Conservation (phyloP, 2,888 invertebrate species). For the Cetonia aurata region DNA sequence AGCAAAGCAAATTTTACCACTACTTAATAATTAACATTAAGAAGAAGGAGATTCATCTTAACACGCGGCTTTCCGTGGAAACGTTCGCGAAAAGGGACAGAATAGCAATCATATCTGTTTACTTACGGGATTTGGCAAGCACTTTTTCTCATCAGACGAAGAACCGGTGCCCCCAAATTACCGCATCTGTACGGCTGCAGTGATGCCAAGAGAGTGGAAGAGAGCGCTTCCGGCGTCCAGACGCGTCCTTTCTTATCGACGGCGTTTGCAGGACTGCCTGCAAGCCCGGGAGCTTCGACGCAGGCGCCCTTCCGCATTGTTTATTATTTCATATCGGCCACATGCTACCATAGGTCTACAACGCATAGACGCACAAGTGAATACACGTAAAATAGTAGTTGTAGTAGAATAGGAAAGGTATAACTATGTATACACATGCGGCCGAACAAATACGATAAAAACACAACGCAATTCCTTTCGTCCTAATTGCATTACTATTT, state of each 20-base stretch:
- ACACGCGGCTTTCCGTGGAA: slow-evolving; percentile 1
- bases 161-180: slow-evolving; percentile 38
- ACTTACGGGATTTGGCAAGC: slow-evolving; percentile 30
- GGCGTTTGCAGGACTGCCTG: slow-evolving; percentile 60
- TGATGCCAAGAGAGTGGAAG: slow-evolving; percentile 44
- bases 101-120: slow-evolving; percentile 35
- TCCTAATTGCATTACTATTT: slow-evolving; percentile 21
- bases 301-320: slow-evolving; percentile 62
- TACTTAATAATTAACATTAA: no score
- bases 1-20: no score
- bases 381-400: slow-evolving; percentile 9
- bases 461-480: slow-evolving; percentile 11
- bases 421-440: background rate
- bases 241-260: slow-evolving; percentile 59
- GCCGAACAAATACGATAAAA: slow-evolving; percentile 19
- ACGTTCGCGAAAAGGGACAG: background rate
- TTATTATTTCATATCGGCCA: slow-evolving; percentile 59
- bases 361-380: background rate
- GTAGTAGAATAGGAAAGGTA: slow-evolving; percentile 13
- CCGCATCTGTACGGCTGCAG: slow-evolving; percentile 37
- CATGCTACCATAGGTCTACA: slow-evolving; percentile 33
- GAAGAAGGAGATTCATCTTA: slow-evolving; percentile 14
- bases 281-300: slow-evolving; percentile 60
- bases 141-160: slow-evolving; percentile 43
- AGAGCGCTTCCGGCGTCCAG: slow-evolving; percentile 55